Conservation (phyloP, 1,140 invertebrate genomes). For the Trichonephila inaurata region DNA sequence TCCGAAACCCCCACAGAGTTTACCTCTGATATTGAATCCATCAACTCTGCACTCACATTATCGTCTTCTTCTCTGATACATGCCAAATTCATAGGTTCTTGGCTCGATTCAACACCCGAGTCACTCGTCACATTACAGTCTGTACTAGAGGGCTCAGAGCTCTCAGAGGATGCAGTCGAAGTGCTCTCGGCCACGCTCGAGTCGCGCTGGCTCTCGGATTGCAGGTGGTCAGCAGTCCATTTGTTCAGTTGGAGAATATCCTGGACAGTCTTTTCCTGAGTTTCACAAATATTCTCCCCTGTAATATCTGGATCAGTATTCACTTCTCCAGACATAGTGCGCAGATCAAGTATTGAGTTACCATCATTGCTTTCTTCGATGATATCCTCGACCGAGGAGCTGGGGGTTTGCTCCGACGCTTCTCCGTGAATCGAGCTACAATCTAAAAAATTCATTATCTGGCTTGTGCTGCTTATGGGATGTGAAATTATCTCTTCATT, state of each 20-base stretch:
- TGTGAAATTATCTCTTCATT: constrained; percentile 68
- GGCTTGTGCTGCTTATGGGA: constrained; percentile 13
- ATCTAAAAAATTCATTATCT: constrained; percentile 68
- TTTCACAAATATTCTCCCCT: constrained; percentile 17
- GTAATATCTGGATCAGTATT: constrained; percentile 23
- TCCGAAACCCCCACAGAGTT: background rate
- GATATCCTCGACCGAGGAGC: constrained; percentile 45
- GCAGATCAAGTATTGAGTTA: constrained; percentile 67
- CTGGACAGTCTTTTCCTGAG: constrained; percentile 18
- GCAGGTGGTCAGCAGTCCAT: constrained; percentile 47
- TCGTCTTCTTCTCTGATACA: constrained; percentile 66
- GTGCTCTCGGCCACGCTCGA: constrained; percentile 70
- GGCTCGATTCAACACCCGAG: constrained; percentile 76
- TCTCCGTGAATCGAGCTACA: constrained; percentile 58
- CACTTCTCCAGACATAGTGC: constrained; percentile 58
- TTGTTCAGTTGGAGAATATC: constrained; percentile 54
- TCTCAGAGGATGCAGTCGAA: constrained; percentile 76
- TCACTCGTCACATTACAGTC: constrained; percentile 76
- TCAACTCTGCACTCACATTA: constrained; percentile 8
- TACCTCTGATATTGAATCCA: constrained; percentile 41
- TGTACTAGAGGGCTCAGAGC: constrained; percentile 73
- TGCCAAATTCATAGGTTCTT: constrained; percentile 75
- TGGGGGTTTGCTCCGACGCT: constrained; percentile 53
- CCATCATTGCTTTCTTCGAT: constrained; percentile 68
- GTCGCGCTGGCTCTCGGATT: constrained; percentile 32